phyloP scores from a whole-genome alignment of 2,888 invertebrate genomes.

The Epiblema foenella region DNA sequence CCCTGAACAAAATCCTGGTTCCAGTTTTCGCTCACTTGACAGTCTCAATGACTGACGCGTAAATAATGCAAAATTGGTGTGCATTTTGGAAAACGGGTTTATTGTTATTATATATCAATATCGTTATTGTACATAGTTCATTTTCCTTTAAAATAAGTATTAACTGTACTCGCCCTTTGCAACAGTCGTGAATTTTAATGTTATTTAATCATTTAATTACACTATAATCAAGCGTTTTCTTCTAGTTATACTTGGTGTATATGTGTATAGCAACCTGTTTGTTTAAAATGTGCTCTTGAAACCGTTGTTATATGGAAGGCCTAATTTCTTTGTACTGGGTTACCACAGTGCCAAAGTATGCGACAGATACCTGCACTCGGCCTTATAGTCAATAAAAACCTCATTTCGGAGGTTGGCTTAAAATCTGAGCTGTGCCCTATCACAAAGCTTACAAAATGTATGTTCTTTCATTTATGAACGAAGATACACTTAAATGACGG shows the following conservation, averaged over 20 bases:
- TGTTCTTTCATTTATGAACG: background rate
- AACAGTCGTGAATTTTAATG: conserved; percentile 45
- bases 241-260: conserved; percentile 42
- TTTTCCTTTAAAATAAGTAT: conserved; percentile 28
- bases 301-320: conserved; percentile 48
- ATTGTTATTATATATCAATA: conserved; percentile 15
- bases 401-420: background rate
- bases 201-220: conserved; percentile 47
- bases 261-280: conserved; percentile 39
- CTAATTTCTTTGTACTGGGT: conserved; percentile 60
- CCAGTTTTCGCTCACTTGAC: no score
- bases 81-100: conserved; percentile 42
- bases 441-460: background rate
- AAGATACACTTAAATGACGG: background rate
- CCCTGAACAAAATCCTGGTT: no score
- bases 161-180: conserved; percentile 33
- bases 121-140: conserved; percentile 35
- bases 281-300: conserved; percentile 37
- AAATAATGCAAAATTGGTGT: conserved; percentile 19
- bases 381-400: background rate
- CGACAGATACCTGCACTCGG: conserved; percentile 31
- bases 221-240: conserved; percentile 44
- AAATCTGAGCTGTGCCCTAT: background rate
- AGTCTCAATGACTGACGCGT: background rate
- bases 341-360: conserved; percentile 71